phyloP scores from a whole-genome alignment of 2,113 vertebrate genomes.

The Gallinago media region DNA sequence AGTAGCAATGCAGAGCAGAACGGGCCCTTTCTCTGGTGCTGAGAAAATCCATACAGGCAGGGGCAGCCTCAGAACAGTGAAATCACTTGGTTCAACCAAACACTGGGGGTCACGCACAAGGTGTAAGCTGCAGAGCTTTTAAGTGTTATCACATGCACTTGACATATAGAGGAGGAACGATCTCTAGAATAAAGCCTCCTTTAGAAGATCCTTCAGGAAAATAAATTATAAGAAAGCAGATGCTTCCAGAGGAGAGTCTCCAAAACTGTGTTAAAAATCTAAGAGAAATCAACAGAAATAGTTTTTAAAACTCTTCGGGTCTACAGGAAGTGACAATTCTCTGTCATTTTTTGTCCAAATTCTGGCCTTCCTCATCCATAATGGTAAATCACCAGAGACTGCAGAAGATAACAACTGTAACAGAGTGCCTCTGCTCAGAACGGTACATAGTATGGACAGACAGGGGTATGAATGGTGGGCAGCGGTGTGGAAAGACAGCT shows the following conservation, averaged over 20 bases:
- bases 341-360: neutral
- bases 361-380: neutral
- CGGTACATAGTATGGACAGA: neutral
- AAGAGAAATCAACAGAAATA: neutral
- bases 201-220: neutral
- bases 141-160: neutral
- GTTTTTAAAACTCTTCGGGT: neutral
- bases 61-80: neutral
- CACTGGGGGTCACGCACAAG: neutral
- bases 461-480: neutral
- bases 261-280: neutral
- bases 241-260: neutral
- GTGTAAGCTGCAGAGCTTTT: neutral
- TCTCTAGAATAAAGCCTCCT: neutral
- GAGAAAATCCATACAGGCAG: neutral
- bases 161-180: neutral
- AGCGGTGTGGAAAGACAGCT: neutral
- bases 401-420: neutral
- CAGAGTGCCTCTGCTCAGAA: rapidly evolving
- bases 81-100: neutral
- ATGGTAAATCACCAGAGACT: neutral
- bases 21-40: neutral
- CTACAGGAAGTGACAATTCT: neutral
- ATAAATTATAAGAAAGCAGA: neutral
- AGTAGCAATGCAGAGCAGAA: neutral